These are phyloP conservation scores for Egretta garzetta DNA, from an alignment of 2,113 vertebrate species.

Conservation along the genomic window DNA sequence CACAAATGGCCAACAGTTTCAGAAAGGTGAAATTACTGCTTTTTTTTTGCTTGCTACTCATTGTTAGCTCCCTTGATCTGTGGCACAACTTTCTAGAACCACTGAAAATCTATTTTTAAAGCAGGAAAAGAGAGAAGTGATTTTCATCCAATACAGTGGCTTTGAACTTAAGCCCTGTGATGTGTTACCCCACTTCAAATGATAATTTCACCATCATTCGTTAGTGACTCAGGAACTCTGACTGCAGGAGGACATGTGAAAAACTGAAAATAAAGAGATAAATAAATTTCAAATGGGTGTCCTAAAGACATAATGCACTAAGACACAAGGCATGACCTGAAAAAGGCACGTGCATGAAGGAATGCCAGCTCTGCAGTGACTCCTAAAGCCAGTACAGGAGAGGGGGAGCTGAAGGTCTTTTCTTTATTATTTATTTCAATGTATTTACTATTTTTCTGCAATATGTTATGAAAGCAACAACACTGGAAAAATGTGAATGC, in stretches of 20 bases:
- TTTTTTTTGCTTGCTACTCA: background rate
- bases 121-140: background rate
- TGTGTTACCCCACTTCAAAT: background rate
- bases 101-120: background rate
- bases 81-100: background rate
- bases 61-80: background rate
- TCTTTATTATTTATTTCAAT: background rate
- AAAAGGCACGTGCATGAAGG: background rate
- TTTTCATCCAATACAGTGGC: background rate
- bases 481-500: background rate
- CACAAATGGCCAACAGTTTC: background rate
- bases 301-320: background rate
- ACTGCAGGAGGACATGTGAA: background rate
- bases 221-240: background rate
- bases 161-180: background rate
- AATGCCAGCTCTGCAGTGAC: background rate
- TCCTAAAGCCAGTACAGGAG: background rate
- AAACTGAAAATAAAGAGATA: constrained; percentile 14
- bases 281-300: constrained; percentile 2
- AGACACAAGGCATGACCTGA: background rate
- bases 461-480: background rate
- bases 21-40: background rate
- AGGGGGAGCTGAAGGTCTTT: background rate
- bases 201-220: background rate
- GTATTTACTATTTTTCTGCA: background rate